A percentile compares a stretch with the other conserved stretches of the same genome.
phyloP scores from a whole-genome alignment of 2,113 vertebrate species.

The Corythoichthys haematopterus region DNA sequence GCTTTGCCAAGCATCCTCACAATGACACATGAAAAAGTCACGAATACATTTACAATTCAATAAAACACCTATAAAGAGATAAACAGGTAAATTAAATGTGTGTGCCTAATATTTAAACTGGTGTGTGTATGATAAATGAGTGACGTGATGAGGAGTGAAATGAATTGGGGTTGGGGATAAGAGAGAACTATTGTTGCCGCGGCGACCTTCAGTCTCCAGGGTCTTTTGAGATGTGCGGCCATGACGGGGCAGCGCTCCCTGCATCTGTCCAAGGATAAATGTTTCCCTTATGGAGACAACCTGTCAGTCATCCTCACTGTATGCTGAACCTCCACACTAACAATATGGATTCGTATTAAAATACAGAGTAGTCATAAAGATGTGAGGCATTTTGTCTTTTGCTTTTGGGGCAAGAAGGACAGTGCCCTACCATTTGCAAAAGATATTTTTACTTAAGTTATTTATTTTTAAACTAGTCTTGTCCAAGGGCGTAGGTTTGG shows the following conservation, averaged over 20 bases:
- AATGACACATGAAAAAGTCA: no score
- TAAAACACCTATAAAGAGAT: no score
- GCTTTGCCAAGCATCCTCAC: no score
- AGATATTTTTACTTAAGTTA: no score
- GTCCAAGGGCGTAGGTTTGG: no score
- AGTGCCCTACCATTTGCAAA: no score
- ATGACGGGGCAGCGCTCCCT: slow-evolving; percentile 15
- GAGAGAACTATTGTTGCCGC: slow-evolving; percentile 21
- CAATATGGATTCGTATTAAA: background rate
- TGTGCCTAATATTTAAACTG: background rate
- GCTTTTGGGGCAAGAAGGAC: no score
- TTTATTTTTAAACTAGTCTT: no score
- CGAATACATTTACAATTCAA: no score
- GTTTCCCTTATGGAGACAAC: background rate
- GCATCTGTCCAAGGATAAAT: slow-evolving; percentile 7
- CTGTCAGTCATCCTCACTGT: slow-evolving; percentile 2
- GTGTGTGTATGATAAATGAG: slow-evolving; percentile 11
- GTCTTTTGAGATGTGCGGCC: slow-evolving; percentile 38
- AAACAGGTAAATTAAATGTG: background rate
- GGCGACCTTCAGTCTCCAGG: slow-evolving; percentile 30
- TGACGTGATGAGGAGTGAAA: slow-evolving; percentile 22
- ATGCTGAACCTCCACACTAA: background rate
- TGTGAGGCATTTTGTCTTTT: background rate
- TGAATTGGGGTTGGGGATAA: slow-evolving; percentile 20
- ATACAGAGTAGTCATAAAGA: background rate